A percentile compares a stretch with the other conserved stretches of the same genome.
Evolutionary conservation across 2,113 vertebrate species (phyloP).

Genomic region (Antechinus stuartii): DNA sequence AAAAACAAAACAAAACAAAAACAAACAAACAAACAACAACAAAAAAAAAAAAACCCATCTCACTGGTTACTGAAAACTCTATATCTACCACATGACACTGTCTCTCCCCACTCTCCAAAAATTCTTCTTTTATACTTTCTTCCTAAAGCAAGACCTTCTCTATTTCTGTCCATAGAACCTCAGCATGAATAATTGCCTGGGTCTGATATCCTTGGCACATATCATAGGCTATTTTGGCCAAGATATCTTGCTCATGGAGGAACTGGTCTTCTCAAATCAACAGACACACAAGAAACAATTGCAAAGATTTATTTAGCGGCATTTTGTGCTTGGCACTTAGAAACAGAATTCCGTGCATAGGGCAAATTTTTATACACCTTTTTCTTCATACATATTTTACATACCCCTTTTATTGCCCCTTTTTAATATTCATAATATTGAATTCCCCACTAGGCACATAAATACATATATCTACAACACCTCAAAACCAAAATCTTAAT

Average conservation of each 20-base stretch:
- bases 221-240: not conserved
- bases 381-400: slow-evolving; percentile 91
- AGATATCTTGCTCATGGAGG: not conserved
- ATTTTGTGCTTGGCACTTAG: slow-evolving; percentile 96
- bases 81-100: not conserved
- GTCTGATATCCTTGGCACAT: not conserved
- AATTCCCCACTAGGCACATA: slow-evolving; percentile 92
- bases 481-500: slow-evolving; percentile 93
- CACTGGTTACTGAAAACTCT: not conserved
- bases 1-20: not conserved
- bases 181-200: not conserved
- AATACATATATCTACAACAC: slow-evolving; percentile 99
- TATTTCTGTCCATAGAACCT: not conserved
- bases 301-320: slow-evolving; percentile 94
- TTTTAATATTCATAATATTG: slow-evolving; percentile 92
- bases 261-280: not conserved
- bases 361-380: slow-evolving; percentile 90
- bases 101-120: not conserved
- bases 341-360: slow-evolving; percentile 93
- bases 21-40: too few relatives aligned
- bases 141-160: not conserved
- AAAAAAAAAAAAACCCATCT: not conserved
- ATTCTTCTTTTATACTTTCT: not conserved
- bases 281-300: slow-evolving; percentile 82
- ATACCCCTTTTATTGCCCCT: slow-evolving; percentile 88